These are phyloP conservation scores for Eubucco bourcierii DNA, from an alignment of 2,113 vertebrate genomes.

Conservation along the genomic window DNA sequence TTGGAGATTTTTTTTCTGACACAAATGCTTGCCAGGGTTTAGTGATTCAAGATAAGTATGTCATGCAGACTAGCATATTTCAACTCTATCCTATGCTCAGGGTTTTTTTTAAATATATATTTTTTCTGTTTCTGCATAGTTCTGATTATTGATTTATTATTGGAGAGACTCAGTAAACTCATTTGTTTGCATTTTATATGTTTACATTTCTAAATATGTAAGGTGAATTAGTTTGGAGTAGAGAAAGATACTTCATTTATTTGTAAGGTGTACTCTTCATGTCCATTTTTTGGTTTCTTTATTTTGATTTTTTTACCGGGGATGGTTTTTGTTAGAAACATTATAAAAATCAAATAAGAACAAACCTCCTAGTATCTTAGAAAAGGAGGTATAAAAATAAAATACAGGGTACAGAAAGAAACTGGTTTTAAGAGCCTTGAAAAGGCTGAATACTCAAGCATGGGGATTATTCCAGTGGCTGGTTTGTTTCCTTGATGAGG, in stretches of 20 bases:
- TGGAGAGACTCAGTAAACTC: not conserved
- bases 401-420: not conserved
- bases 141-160: not conserved
- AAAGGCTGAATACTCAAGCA: not conserved
- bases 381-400: not conserved
- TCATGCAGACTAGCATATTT: not conserved
- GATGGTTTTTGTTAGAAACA: not conserved
- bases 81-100: not conserved
- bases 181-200: not conserved
- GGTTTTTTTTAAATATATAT: not conserved
- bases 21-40: conserved; percentile 17
- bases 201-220: not conserved
- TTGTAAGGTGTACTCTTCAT: not conserved
- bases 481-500: not conserved
- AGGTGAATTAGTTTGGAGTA: not conserved
- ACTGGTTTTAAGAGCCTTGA: not conserved
- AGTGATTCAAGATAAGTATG: not conserved
- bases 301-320: not conserved
- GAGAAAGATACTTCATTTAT: not conserved
- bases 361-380: not conserved
- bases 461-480: not conserved
- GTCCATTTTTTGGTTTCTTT: not conserved
- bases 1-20: not conserved
- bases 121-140: not conserved
- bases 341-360: not conserved